Percentiles rank a stretch among this genome's conserved stretches.
Conservation (phyloP, 2,888 invertebrate species). For the Zygaena filipendulae region DNA sequence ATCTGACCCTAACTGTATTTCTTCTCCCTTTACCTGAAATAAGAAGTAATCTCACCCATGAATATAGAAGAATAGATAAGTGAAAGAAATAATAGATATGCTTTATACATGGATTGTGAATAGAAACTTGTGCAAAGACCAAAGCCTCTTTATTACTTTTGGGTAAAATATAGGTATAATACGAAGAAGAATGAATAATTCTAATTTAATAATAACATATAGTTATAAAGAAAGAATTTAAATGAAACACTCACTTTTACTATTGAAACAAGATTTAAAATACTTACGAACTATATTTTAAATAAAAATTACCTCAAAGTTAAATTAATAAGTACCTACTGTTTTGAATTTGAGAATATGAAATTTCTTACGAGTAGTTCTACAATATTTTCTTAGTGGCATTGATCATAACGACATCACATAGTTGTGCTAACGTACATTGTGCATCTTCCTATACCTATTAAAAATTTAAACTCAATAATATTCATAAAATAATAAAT, state of each 20-base stretch:
- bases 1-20: conserved; percentile 62
- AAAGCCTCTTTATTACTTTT: conserved; percentile 64
- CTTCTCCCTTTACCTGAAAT: conserved; percentile 69
- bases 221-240: too few species aligned
- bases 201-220: too few species aligned
- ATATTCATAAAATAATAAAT: neutral
- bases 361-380: too few species aligned
- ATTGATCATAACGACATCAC: too few species aligned
- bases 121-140: conserved; percentile 53
- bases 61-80: conserved; percentile 41
- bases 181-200: conserved; percentile 2
- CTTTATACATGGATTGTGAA: conserved; percentile 5
- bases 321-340: too few species aligned
- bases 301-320: too few species aligned
- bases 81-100: conserved; percentile 22
- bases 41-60: conserved; percentile 67
- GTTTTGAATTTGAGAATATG: too few species aligned
- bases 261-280: conserved; percentile 52
- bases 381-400: too few species aligned
- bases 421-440: too few species aligned
- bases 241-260: too few species aligned
- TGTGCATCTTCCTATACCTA: too few species aligned
- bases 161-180: conserved; percentile 18
- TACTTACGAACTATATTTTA: too few species aligned
- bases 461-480: conserved; percentile 9